A percentile compares a stretch with the other conserved stretches of the same genome.
Conservation (phyloP, 2,888 invertebrate species). For the Tetrapedia diversipes region DNA sequence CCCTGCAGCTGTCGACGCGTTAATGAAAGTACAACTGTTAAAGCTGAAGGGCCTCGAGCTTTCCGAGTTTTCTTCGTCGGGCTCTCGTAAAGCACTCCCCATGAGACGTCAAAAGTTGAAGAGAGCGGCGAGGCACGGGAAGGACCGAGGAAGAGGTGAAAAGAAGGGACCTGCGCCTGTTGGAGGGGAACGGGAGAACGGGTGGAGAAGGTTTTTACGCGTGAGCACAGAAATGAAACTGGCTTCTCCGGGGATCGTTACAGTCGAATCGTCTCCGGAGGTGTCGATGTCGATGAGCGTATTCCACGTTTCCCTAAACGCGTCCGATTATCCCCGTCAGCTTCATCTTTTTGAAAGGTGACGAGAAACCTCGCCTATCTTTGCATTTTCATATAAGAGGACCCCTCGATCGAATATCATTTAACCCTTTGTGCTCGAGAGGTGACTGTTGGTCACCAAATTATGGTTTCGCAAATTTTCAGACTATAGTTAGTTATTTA, state of each 20-base stretch:
- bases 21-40: conserved; percentile 80
- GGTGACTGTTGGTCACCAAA: too few relatives aligned
- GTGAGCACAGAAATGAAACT: conserved; percentile 74
- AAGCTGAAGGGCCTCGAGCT: conserved; percentile 74
- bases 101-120: conserved; percentile 65
- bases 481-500: too few relatives aligned
- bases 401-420: conserved; percentile 9
- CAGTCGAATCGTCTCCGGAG: conserved; percentile 70
- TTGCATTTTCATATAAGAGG: neutral
- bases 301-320: conserved; percentile 69
- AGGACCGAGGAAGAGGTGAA: conserved; percentile 63
- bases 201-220: conserved; percentile 69
- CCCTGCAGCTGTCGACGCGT: conserved; percentile 66
- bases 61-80: conserved; percentile 66
- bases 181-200: conserved; percentile 28
- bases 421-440: neutral
- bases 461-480: too few relatives aligned
- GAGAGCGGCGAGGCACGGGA: conserved; percentile 57
- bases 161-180: conserved; percentile 41
- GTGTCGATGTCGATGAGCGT: conserved; percentile 61
- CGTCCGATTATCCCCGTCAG: conserved; percentile 76
- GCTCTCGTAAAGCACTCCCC: conserved; percentile 66
- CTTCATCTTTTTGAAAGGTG: conserved; percentile 1
- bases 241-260: conserved; percentile 67
- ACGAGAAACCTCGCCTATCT: neutral